phyloP scores from a whole-genome alignment of 2,113 vertebrate genomes.

The Ptyas mucosa region DNA sequence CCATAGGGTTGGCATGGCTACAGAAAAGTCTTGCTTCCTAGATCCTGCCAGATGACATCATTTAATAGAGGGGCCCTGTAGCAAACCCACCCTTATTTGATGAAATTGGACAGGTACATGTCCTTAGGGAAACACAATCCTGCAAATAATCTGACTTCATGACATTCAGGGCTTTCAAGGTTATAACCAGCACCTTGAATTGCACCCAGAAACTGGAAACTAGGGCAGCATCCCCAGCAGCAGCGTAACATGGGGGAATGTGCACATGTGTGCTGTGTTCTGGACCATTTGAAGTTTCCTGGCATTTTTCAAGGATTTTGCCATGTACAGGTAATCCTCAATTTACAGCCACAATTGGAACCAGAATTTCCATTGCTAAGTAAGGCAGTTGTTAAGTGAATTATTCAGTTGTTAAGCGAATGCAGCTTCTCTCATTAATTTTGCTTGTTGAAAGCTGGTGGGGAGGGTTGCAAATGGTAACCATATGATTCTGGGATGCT shows the following conservation, averaged over 20 bases:
- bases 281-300: background rate
- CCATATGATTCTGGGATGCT: too few species aligned
- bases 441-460: too few species aligned
- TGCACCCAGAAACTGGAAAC: background rate
- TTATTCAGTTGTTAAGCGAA: too few species aligned
- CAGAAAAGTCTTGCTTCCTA: background rate
- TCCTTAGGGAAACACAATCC: background rate
- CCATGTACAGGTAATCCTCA: background rate
- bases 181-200: background rate
- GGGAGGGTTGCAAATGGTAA: too few species aligned
- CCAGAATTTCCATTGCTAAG: too few species aligned
- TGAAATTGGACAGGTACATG: background rate
- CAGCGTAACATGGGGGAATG: background rate
- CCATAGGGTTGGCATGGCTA: background rate
- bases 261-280: background rate
- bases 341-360: too few species aligned
- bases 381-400: too few species aligned
- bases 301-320: background rate
- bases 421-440: too few species aligned
- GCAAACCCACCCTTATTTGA: background rate
- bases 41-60: background rate
- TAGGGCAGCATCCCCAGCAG: background rate
- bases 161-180: background rate
- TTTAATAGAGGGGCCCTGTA: background rate
- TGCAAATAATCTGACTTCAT: background rate